phyloP scores from a whole-genome alignment of 2,888 invertebrate genomes.

The Diogma glabrata region DNA sequence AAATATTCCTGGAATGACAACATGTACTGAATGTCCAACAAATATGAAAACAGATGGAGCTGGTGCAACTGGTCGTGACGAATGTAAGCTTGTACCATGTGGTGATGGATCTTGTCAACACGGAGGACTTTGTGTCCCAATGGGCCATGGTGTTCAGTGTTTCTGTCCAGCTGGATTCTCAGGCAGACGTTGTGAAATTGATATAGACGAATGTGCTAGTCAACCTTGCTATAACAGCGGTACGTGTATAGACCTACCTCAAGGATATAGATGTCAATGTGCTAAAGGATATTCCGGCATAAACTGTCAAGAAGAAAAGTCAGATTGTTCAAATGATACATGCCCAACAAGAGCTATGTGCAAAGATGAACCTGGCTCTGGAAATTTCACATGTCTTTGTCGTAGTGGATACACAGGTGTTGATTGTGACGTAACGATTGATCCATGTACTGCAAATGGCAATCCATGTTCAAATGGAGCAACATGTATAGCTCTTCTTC shows the following conservation, averaged over 20 bases:
- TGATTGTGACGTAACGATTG: constrained; percentile 83
- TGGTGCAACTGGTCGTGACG: constrained; percentile 71
- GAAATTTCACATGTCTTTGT: constrained; percentile 86
- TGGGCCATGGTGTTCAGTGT: constrained; percentile 81
- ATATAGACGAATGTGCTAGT: constrained; percentile 89
- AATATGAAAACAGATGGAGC: constrained; percentile 75
- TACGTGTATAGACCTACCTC: constrained; percentile 81
- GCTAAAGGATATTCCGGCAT: constrained; percentile 79
- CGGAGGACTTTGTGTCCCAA: constrained; percentile 79
- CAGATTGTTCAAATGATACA: constrained; percentile 78
- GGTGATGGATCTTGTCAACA: constrained; percentile 81
- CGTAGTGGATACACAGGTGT: constrained; percentile 88
- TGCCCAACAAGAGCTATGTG: constrained; percentile 96
- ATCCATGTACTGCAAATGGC: constrained; percentile 79
- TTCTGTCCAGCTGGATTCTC: constrained; percentile 93
- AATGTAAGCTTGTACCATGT: constrained; percentile 79
- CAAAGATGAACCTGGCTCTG: constrained; percentile 82
- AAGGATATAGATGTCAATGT: constrained; percentile 85
- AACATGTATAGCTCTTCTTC: constrained; percentile 76
- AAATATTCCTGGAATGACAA: constrained; percentile 67
- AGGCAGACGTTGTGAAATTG: constrained; percentile 84
- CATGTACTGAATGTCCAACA: constrained; percentile 82
- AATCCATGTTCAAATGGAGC: constrained; percentile 89
- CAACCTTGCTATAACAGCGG: constrained; percentile 91
- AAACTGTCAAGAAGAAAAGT: constrained; percentile 87